Evolutionary conservation across 2,888 invertebrate species (phyloP), one percentile per base, ranked within the genome.

Genomic region (Dasypolia templi): DNA sequence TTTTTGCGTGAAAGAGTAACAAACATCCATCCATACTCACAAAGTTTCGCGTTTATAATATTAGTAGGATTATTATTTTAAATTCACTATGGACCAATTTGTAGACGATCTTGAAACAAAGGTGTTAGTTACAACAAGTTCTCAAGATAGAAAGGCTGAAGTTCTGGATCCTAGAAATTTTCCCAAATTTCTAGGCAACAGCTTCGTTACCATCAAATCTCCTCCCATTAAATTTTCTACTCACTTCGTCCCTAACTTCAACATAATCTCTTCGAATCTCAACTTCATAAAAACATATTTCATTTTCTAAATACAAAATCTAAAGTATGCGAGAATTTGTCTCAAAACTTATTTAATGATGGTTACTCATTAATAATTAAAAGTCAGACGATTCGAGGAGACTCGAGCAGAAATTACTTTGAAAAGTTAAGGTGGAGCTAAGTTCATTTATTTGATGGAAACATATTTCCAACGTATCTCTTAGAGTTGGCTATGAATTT

Each of bases 281-380:
- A 51, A 75, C 51, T 76, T 77, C 39, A 32, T 6, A 44, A 61
- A 82, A 78, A 56, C 46, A 56, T 19, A 62, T 61, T 64, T 44
- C 32, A 53, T 49, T 35, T n/a, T 82, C 49, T 22, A 80, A 76
- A 77, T 62, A 62, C 62, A 46, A 72, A 66, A 72, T 81, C 65
- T 59, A 72, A 81, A 76, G 77, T 85, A 76, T 72, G 85, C 79
- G 72, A 63, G 61, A 86, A 77, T 84, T 79, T 79, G 85, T 82
- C 88, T 77, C 74, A 53, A 77, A 86, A 86, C 66, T 86, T 80
- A 75, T 67, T 84, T 85, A 83, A 82, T 77, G 84, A 81, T 77
- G 83, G 83, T 84, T 72, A 85, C 86, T 86, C 89, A 88, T 89
- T 87, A 87, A 82, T 85, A 87, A 90, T 90, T 90, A 87, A 86